phyloP scores from a whole-genome alignment of 1,140 invertebrate species.

The Bathynomus jamesi region DNA sequence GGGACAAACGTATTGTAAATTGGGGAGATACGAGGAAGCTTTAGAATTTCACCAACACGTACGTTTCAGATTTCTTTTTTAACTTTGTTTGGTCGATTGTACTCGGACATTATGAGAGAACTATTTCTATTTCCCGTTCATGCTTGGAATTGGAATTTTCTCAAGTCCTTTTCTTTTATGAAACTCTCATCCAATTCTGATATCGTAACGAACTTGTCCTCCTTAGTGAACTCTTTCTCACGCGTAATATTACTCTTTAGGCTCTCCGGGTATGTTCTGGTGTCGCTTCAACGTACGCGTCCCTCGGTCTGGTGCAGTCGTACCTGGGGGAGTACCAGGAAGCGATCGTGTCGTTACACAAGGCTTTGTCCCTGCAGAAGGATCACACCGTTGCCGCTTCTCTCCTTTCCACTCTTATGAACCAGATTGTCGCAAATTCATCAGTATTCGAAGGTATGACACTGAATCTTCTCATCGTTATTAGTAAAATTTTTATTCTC shows the following conservation, averaged over 20 bases:
- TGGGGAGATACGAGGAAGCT: constrained; percentile 72
- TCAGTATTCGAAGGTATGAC: constrained; percentile 49
- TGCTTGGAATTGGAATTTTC: no score
- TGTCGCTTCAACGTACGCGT: constrained; percentile 72
- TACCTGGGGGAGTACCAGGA: constrained; percentile 63
- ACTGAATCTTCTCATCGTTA: no score
- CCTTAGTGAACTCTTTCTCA: no score
- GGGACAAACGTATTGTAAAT: constrained; percentile 79
- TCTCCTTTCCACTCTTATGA: constrained; percentile 72
- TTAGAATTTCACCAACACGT: constrained; percentile 71
- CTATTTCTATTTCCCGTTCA: no score
- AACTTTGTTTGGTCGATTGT: no score
- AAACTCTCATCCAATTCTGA: no score
- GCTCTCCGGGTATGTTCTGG: constrained; percentile 75
- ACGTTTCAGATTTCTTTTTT: no score
- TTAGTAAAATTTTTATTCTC: no score
- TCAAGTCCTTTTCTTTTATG: no score
- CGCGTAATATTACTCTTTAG: no score
- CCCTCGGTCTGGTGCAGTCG: constrained; percentile 77
- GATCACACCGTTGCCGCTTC: constrained; percentile 89
- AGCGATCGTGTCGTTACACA: constrained; percentile 84
- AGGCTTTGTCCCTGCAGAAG: constrained; percentile 71
- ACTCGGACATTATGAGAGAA: no score
- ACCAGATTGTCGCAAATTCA: constrained; percentile 59
- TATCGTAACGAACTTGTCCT: no score